phyloP scores from a whole-genome alignment of 1,140 invertebrate genomes.

The Neuroterus valhalla region DNA sequence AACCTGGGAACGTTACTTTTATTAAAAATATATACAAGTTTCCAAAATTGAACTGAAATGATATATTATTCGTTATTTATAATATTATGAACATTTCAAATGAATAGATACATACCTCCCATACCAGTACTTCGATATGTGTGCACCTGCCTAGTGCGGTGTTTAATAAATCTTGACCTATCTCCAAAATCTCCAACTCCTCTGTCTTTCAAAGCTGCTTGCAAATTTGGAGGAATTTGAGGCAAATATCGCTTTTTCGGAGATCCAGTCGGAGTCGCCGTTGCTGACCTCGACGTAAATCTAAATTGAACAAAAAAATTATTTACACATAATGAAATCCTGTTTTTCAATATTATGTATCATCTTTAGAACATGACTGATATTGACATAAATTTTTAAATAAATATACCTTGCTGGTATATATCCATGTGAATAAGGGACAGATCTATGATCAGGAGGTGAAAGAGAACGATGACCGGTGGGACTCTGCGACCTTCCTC shows the following conservation, averaged over 20 bases:
- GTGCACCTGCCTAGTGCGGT: conserved; percentile 80
- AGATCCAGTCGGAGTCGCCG: conserved; percentile 94
- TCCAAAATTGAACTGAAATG: too few species aligned
- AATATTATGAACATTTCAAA: not conserved
- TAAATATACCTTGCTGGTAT: conserved; percentile 64
- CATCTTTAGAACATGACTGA: not conserved
- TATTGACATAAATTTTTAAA: not conserved
- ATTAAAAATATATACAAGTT: conserved; percentile 17
- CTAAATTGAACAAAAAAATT: conserved; percentile 65
- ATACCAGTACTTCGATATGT: conserved; percentile 82
- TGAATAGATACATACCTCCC: conserved; percentile 67
- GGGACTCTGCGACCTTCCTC: conserved; percentile 80
- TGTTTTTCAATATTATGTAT: not conserved
- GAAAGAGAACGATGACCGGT: conserved; percentile 82
- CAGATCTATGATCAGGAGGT: conserved; percentile 83
- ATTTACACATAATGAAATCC: not conserved
- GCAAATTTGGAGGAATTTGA: conserved; percentile 85
- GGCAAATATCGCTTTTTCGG: conserved; percentile 97
- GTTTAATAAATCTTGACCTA: conserved; percentile 82
- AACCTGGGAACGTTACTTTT: conserved; percentile 71
- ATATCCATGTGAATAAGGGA: conserved; percentile 70
- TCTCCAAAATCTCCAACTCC: conserved; percentile 90
- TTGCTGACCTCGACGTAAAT: conserved; percentile 89
- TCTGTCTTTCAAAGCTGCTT: conserved; percentile 82
- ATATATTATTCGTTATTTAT: not conserved